Conservation (phyloP, 1,140 invertebrate species). For the Wiebesia pumilae region DNA sequence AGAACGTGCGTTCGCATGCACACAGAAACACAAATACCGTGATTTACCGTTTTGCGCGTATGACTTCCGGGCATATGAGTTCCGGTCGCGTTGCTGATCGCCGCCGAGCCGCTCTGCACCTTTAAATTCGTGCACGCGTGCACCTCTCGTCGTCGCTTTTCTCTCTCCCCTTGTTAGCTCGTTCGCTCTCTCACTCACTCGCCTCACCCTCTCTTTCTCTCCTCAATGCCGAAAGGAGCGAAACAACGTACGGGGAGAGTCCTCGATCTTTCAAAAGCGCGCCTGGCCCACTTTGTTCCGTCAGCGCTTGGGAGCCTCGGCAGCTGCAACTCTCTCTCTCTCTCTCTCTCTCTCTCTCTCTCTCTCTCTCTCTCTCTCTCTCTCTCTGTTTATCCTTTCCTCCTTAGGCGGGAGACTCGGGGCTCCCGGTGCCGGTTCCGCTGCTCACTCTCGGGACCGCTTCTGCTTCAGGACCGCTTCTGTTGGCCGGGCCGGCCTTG, state of each 20-base stretch:
- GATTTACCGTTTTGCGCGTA: conserved; percentile 74
- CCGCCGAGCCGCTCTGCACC: neutral
- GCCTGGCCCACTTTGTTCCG: conserved; percentile 16
- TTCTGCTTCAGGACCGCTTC: neutral
- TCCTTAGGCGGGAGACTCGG: neutral
- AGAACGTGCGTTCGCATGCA: conserved; percentile 46
- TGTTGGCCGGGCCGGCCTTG: neutral
- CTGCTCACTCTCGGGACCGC: neutral
- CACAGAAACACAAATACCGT: conserved; percentile 50
- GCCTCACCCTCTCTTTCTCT: neutral
- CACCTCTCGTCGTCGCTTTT: neutral
- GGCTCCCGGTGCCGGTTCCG: neutral
- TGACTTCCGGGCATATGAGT: conserved; percentile 73
- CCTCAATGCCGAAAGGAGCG: neutral
- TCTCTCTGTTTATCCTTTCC: conserved; percentile 49
- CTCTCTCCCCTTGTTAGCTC: neutral
- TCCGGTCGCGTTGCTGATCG: conserved; percentile 61
- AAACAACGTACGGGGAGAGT: neutral
- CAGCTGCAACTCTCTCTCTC: neutral
- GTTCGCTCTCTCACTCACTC: neutral
- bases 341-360: conserved; percentile 53
- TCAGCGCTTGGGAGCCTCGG: neutral
- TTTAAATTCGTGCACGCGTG: neutral
- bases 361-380: conserved; percentile 54
- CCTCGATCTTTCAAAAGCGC: neutral